Evolutionary conservation across 2,888 invertebrate species (phyloP).

Genomic region (Caenorhabditis angaria): DNA sequence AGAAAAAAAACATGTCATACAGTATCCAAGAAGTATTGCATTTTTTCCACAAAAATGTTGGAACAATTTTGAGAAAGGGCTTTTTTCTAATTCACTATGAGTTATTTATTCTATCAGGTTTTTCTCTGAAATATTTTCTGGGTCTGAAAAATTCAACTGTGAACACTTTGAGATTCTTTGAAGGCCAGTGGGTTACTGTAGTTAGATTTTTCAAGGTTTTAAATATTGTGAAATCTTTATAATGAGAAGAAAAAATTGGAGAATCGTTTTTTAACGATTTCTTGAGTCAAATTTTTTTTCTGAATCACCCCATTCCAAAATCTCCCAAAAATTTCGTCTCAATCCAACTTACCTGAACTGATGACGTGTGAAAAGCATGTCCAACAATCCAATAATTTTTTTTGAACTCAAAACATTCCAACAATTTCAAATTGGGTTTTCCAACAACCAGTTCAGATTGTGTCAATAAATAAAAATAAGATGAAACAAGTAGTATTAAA

Average conservation of each 20-base stretch:
- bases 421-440: constrained; percentile 35
- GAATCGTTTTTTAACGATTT: too few species aligned
- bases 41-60: too few species aligned
- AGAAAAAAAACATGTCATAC: neutral
- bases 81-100: too few species aligned
- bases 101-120: neutral
- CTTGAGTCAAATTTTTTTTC: neutral
- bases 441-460: constrained; percentile 1
- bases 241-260: neutral
- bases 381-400: constrained; percentile 50
- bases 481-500: neutral
- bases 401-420: constrained; percentile 48
- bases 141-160: neutral
- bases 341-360: constrained; percentile 33
- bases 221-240: neutral
- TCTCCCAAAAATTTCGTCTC: neutral
- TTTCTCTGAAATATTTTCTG: neutral
- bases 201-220: neutral
- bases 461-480: neutral
- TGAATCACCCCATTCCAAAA: neutral
- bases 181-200: neutral
- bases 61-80: too few species aligned
- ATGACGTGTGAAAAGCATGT: constrained; percentile 43
- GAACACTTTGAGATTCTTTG: neutral
- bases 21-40: neutral